Conservation (phyloP, 2,888 invertebrate species). For the Salpingus planirostris region DNA sequence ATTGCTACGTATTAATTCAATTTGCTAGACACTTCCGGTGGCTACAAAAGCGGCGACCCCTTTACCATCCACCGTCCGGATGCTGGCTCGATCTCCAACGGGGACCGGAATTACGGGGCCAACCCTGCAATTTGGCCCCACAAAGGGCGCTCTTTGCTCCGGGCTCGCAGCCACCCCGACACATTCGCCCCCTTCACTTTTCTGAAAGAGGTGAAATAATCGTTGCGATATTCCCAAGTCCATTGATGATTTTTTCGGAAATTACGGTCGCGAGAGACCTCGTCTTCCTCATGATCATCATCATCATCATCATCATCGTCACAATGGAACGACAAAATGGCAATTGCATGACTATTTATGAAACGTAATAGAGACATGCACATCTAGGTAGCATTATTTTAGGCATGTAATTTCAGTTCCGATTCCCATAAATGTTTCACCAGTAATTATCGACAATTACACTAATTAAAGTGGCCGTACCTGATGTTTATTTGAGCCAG, state of each 20-base stretch:
- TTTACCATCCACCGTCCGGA: conserved; percentile 34
- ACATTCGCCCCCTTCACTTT: no score
- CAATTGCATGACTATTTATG: conserved; percentile 28
- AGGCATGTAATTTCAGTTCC: conserved; percentile 28
- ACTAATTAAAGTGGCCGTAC: conserved; percentile 23
- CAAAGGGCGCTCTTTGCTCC: no score
- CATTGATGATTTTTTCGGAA: no score
- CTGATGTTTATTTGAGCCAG: conserved; percentile 24
- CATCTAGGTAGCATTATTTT: conserved; percentile 32
- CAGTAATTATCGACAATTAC: conserved; percentile 28
- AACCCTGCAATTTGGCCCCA: conserved; percentile 42
- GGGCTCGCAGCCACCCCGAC: no score
- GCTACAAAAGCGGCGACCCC: conserved; percentile 36
- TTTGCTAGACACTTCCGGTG: conserved; percentile 40
- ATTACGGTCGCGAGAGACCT: no score
- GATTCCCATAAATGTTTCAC: conserved; percentile 34
- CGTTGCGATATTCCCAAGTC: no score
- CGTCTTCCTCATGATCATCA: no score
- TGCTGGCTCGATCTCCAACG: conserved; percentile 35
- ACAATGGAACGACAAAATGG: conserved; percentile 26
- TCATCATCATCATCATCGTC: no score
- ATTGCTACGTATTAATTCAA: conserved; percentile 45
- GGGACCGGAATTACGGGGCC: conserved; percentile 38
- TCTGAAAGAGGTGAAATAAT: no score
- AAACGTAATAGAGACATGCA: conserved; percentile 31